Evolutionary conservation across 2,113 vertebrate genomes (phyloP).

Genomic region (Rhabdornis inornatus): DNA sequence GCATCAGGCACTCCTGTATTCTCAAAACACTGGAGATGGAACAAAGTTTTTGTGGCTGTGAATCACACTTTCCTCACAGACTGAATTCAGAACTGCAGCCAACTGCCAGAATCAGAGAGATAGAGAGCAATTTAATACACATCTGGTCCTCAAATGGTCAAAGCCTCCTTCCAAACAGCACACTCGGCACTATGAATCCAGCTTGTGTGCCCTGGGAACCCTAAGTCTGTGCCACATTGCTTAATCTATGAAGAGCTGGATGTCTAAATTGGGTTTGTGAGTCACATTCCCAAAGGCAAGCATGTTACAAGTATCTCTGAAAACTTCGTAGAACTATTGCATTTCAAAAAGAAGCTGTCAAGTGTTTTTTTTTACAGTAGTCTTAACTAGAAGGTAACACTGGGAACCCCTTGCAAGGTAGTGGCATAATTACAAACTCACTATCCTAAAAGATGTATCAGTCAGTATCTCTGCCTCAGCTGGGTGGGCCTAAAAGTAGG

Average conservation of each 20-base stretch:
- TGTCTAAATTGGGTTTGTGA: background rate
- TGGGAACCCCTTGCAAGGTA: background rate
- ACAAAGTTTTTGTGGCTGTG: background rate
- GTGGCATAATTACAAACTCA: background rate
- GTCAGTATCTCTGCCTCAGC: background rate
- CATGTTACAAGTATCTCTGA: background rate
- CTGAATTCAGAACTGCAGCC: background rate
- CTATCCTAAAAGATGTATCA: background rate
- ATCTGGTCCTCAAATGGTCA: background rate
- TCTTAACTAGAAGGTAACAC: background rate
- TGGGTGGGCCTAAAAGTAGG: background rate
- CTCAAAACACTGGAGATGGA: background rate
- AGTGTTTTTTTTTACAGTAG: background rate
- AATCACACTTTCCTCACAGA: conserved; percentile 20
- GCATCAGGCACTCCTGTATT: background rate
- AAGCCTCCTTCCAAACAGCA: background rate
- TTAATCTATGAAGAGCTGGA: background rate
- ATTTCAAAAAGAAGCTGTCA: background rate
- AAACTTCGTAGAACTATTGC: background rate
- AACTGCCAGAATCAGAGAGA: background rate
- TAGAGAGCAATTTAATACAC: background rate
- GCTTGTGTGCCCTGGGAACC: background rate
- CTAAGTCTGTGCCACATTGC: background rate
- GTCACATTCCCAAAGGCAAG: background rate
- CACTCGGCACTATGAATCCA: background rate